These are phyloP conservation scores for Anolis carolinensis DNA, from an alignment of 2,113 vertebrate genomes.

Conservation along the genomic window DNA sequence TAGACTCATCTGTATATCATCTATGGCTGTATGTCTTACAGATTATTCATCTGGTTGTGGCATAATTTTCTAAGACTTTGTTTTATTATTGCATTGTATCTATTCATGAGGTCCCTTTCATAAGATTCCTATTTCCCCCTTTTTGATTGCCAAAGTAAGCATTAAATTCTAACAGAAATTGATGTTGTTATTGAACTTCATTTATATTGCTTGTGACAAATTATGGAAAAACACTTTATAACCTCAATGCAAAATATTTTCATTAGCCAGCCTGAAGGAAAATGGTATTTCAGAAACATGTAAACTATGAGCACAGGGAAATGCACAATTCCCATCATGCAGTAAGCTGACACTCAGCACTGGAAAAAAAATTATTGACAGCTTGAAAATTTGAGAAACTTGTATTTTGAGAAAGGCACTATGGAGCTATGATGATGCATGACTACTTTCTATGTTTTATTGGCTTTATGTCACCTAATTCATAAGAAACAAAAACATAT, in stretches of 20 bases:
- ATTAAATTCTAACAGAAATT: slow-evolving; percentile 59
- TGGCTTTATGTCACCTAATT: slow-evolving; percentile 21
- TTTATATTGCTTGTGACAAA: slow-evolving; percentile 47
- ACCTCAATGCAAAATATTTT: slow-evolving; percentile 57
- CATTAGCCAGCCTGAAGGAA: slow-evolving; percentile 46
- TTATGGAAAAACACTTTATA: slow-evolving; percentile 37
- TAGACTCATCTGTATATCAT: background rate
- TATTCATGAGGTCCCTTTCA: slow-evolving; percentile 35
- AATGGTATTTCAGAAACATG: slow-evolving; percentile 2
- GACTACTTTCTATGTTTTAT: slow-evolving; percentile 5
- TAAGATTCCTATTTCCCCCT: slow-evolving; percentile 23
- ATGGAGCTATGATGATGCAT: slow-evolving; percentile 32
- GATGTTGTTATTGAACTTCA: slow-evolving; percentile 44
- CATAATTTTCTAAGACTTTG: slow-evolving; percentile 26
- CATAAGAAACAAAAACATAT: slow-evolving; percentile 25
- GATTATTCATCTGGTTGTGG: slow-evolving; percentile 6
- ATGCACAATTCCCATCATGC: background rate
- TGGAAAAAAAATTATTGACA: slow-evolving; percentile 12
- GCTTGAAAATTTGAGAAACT: slow-evolving; percentile 8
- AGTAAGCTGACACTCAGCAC: background rate
- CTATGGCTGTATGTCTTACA: background rate
- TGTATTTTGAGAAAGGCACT: slow-evolving; percentile 24
- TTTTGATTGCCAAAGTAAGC: slow-evolving; percentile 21
- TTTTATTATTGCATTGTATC: slow-evolving; percentile 20
- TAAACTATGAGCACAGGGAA: background rate